Conservation (phyloP, 2,797 vertebrate genomes). For the Pempheris klunzingeri region DNA sequence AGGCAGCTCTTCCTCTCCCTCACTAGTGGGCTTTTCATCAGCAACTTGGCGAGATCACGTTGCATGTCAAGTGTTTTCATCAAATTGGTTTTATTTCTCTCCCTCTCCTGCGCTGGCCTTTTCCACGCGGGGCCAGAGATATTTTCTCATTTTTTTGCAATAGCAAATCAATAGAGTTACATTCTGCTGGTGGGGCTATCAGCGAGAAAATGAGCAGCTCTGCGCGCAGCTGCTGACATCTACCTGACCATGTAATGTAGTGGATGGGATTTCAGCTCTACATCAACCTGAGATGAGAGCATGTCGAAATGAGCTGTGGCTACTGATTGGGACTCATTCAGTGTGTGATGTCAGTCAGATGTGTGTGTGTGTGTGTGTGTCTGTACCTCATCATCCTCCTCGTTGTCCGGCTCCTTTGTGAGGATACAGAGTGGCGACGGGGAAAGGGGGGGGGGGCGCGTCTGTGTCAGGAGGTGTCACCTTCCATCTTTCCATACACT, state of each 20-base stretch:
- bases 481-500: constrained; percentile 74
- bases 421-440: background rate
- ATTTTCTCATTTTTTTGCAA: constrained; percentile 55
- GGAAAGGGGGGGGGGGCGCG: constrained; percentile 8
- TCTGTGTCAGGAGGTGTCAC: constrained; percentile 65
- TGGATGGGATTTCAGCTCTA: constrained; percentile 56
- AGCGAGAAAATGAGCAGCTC: constrained; percentile 39
- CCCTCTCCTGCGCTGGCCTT: constrained; percentile 28
- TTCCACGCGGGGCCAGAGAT: constrained; percentile 38
- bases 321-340: constrained; percentile 15
- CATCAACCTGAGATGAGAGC: constrained; percentile 43
- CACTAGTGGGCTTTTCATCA: constrained; percentile 43
- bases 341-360: background rate
- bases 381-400: constrained; percentile 8
- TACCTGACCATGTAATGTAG: constrained; percentile 37
- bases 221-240: constrained; percentile 57
- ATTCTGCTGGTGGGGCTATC: constrained; percentile 56
- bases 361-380: constrained; percentile 13
- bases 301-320: constrained; percentile 21
- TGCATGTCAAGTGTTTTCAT: constrained; percentile 63
- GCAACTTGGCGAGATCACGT: constrained; percentile 40
- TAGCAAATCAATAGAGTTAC: constrained; percentile 69
- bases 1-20: constrained; percentile 12
- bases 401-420: constrained; percentile 38
- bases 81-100: constrained; percentile 45